Conservation (phyloP, 2,797 vertebrate species). For the Sebastes trivittatus region DNA sequence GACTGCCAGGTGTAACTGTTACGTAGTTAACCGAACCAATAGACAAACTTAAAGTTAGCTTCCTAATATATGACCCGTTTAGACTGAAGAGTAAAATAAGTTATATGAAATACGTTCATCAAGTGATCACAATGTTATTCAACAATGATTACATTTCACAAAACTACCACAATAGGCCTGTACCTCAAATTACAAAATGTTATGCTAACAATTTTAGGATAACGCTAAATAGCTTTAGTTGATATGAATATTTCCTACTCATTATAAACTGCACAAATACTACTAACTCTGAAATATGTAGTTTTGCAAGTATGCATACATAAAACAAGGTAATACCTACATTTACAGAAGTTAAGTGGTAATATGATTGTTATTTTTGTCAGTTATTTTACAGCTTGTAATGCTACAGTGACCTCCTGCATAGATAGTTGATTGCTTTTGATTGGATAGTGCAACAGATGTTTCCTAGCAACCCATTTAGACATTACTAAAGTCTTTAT, state of each 20-base stretch:
- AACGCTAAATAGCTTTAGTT: not conserved
- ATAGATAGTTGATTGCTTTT: not conserved
- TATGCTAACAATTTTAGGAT: not conserved
- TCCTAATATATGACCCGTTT: not conserved
- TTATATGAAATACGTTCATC: not conserved
- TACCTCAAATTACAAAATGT: not conserved
- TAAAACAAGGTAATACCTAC: not conserved
- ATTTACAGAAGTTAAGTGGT: not conserved
- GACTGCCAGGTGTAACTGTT: not conserved
- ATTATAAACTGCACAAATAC: not conserved
- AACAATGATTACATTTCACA: not conserved
- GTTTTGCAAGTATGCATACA: not conserved
- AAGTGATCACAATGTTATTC: not conserved
- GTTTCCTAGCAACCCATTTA: not conserved
- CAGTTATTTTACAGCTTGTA: not conserved
- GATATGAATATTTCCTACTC: not conserved
- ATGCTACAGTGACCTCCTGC: not conserved
- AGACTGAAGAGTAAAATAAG: not conserved
- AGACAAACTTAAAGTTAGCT: not conserved
- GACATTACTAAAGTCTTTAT: not conserved
- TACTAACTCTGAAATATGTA: not conserved
- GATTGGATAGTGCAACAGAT: not conserved
- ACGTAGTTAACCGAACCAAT: not conserved
- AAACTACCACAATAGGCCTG: not conserved
- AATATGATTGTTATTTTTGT: not conserved